Base-by-base conservation (phyloP, 2,113 vertebrate genomes). In the Arizona elegans region DNA sequence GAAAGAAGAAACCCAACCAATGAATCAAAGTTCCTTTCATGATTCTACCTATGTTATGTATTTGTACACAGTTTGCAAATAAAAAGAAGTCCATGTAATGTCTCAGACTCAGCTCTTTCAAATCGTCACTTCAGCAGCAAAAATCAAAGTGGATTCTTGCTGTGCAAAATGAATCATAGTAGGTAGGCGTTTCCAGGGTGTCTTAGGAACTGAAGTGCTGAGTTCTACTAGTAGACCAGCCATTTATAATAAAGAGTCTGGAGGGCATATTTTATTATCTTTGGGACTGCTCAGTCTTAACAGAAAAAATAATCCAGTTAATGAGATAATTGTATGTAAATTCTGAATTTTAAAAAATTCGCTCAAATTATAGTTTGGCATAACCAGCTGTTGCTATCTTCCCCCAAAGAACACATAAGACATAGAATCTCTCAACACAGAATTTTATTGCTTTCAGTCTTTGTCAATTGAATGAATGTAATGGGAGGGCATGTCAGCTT, bases 231-330 rank as follows among this genome's bases (percentile, higher is more conserved):
- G 52, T 53, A 86, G 90, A 10, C 47, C 70, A 90, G 47, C 23
- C 23, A 92, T 90, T 50, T 86, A n/a, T 90, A 90, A 86, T 59
- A 93, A 65, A 87, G 75, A 29, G 92, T 96, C 95, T 96, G 92
- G 95, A 95, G 65, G 97, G 93, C 91, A 88, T 93, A 24, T 94
- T 75, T 0, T 93, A 85, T 95, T 90, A 91, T 95, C 96, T 94
- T 95, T 94, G 90, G 59, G 56, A 93, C 90, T 91, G 92, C 58
- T 29, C n/a, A 0, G 91, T 90, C 19, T 53, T n/a, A 92, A 81
- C 75, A 93, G 47, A 91, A 43, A 38, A 2, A 0, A 0, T 90
- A 87, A 85, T 91, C 43, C 92, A 15, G 89, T 17, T 86, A 75
- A 52, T 94, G 85, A 59, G 92, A 75, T 93, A 93, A 90, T 87